Conservation (phyloP, 2,113 vertebrate genomes). For the Anser cygnoides region DNA sequence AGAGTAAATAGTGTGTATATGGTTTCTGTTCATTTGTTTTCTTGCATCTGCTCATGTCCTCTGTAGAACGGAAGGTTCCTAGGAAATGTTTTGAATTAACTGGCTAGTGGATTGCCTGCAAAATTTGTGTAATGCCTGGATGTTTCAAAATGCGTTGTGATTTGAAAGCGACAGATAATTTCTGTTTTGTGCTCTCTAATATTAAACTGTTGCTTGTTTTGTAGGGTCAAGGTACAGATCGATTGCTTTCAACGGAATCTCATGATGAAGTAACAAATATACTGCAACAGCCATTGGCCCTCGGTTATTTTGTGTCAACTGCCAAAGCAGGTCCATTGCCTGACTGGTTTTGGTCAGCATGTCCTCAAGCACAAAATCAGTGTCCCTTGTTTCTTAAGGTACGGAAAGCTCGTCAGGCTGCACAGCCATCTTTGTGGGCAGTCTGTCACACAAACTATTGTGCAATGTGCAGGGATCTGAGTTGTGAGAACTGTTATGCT, state of each 20-base stretch:
- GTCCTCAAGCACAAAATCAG: slow-evolving; percentile 98
- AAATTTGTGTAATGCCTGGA: neutral
- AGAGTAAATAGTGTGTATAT: neutral
- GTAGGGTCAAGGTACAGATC: slow-evolving; percentile 94
- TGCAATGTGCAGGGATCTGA: neutral
- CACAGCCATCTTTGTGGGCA: neutral
- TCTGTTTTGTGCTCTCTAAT: neutral
- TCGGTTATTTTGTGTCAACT: slow-evolving; percentile 98
- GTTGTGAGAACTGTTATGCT: fast-evolving
- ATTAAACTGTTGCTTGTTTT: neutral
- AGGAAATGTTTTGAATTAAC: neutral
- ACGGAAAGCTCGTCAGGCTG: neutral
- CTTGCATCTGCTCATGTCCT: neutral
- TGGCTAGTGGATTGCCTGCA: neutral
- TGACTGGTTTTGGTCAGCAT: slow-evolving; percentile 99
- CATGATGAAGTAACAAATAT: slow-evolving; percentile 98
- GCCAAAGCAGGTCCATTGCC: slow-evolving; percentile 98
- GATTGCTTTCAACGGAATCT: slow-evolving; percentile 91
- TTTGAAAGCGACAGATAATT: neutral
- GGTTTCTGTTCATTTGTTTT: neutral
- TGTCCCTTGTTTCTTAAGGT: slow-evolving; percentile 94
- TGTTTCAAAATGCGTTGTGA: neutral
- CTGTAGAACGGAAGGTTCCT: neutral
- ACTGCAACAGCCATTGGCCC: slow-evolving; percentile 97
- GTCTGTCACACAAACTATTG: too few species aligned